Conservation (phyloP, 2,113 vertebrate genomes). For the Tachuris rubrigastra region DNA sequence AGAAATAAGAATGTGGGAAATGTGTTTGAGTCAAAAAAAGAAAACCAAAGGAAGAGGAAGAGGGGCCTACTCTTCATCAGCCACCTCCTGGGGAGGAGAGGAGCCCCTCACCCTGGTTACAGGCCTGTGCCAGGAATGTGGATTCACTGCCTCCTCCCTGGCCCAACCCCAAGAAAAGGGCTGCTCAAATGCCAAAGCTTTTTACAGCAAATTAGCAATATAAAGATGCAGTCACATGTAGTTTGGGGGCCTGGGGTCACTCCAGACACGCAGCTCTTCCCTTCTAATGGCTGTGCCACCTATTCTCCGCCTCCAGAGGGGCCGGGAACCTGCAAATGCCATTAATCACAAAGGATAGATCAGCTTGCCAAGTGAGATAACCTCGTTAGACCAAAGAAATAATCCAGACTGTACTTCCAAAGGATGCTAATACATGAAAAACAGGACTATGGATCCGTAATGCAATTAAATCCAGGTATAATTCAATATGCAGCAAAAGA, state of each 20-base stretch:
- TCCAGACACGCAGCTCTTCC: slow-evolving; percentile 56
- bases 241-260: slow-evolving; percentile 52
- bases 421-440: slow-evolving; percentile 52
- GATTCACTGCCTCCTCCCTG: slow-evolving; percentile 60
- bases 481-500: slow-evolving; percentile 48
- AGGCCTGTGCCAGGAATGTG: slow-evolving; percentile 72
- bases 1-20: slow-evolving; percentile 91
- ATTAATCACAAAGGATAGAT: background rate
- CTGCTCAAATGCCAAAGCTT: slow-evolving; percentile 59
- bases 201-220: slow-evolving; percentile 79
- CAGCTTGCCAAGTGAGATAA: slow-evolving; percentile 6
- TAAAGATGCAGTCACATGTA: slow-evolving; percentile 72
- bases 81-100: background rate
- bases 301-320: background rate
- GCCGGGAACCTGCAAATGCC: background rate
- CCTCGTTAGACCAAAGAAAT: background rate
- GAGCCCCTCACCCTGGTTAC: slow-evolving; percentile 69
- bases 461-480: slow-evolving; percentile 47
- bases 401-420: slow-evolving; percentile 20
- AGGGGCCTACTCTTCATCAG: slow-evolving; percentile 52
- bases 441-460: background rate
- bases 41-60: slow-evolving; percentile 27
- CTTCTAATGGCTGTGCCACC: background rate
- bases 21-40: slow-evolving; percentile 51
- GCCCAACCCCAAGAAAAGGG: slow-evolving; percentile 59